phyloP scores from a whole-genome alignment of 2,888 invertebrate species.

The Laothoe populi region DNA sequence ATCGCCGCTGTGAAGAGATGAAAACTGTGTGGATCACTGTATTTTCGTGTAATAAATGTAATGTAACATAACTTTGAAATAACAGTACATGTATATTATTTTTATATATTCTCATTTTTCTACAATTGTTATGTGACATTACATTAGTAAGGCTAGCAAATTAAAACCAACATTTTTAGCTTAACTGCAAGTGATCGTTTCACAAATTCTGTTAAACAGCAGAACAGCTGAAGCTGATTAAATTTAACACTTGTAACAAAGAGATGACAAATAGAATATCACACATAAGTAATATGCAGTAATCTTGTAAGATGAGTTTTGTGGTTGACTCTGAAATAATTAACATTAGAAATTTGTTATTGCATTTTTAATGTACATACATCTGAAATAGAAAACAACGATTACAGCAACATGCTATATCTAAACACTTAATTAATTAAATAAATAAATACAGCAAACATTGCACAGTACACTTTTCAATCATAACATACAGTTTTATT shows the following conservation, averaged over 20 bases:
- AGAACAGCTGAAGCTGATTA: conserved; percentile 16
- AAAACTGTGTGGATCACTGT: conserved; percentile 37
- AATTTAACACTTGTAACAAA: background rate
- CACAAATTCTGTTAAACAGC: conserved; percentile 22
- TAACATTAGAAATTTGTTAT: background rate
- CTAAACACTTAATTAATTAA: background rate
- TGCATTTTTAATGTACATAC: conserved; percentile 1
- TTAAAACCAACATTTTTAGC: conserved; percentile 40
- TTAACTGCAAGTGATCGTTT: conserved; percentile 48
- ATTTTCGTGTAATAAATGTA: conserved; percentile 39
- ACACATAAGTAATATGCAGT: background rate
- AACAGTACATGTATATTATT: background rate
- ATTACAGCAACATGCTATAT: background rate
- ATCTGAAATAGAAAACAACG: conserved; percentile 13
- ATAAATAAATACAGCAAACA: background rate
- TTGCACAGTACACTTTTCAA: background rate
- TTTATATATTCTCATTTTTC: background rate
- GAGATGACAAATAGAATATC: background rate
- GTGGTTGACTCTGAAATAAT: background rate
- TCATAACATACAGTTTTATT: background rate
- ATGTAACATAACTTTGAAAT: conserved; percentile 37
- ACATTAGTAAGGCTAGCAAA: conserved; percentile 43
- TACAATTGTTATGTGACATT: conserved; percentile 36
- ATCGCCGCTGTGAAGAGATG: conserved; percentile 84
- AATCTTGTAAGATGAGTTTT: background rate